Percentiles rank a stretch among this genome's conserved stretches.
phyloP scores from a whole-genome alignment of 2,113 vertebrate genomes.

The Enhydra lutris region DNA sequence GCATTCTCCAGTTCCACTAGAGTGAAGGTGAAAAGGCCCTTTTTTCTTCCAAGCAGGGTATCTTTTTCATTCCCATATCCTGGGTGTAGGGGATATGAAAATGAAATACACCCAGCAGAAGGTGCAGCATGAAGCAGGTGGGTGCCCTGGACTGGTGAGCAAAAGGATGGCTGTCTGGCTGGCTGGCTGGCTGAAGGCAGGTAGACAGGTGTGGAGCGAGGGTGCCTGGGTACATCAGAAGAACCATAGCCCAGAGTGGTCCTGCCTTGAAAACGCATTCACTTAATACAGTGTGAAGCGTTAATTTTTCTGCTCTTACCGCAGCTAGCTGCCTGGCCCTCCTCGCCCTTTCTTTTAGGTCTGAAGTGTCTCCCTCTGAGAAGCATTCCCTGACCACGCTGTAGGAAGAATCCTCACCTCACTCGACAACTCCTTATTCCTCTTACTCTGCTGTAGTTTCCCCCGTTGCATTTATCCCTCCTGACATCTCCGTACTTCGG shows the following conservation, averaged over 20 bases:
- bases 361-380: not conserved
- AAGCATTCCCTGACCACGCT: not conserved
- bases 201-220: not conserved
- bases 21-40: not conserved
- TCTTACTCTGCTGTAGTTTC: not conserved
- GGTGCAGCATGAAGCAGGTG: not conserved
- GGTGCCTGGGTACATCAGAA: not conserved
- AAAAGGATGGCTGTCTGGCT: not conserved
- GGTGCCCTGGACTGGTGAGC: not conserved
- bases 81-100: not conserved
- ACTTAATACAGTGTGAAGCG: not conserved
- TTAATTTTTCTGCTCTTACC: not conserved
- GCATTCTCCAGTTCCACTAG: not conserved
- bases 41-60: not conserved
- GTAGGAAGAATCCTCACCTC: not conserved
- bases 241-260: fast-evolving
- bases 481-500: not conserved
- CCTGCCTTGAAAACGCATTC: not conserved
- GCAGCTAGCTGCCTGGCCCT: not conserved
- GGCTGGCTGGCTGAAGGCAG: not conserved
- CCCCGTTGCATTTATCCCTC: not conserved
- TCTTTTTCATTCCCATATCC: not conserved
- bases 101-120: not conserved
- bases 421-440: not conserved
- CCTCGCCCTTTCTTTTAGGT: not conserved